Evolutionary conservation across 2,797 vertebrate genomes (phyloP), one percentile per base, ranked within the genome.

Genomic region (Phoeniculus purpureus): DNA sequence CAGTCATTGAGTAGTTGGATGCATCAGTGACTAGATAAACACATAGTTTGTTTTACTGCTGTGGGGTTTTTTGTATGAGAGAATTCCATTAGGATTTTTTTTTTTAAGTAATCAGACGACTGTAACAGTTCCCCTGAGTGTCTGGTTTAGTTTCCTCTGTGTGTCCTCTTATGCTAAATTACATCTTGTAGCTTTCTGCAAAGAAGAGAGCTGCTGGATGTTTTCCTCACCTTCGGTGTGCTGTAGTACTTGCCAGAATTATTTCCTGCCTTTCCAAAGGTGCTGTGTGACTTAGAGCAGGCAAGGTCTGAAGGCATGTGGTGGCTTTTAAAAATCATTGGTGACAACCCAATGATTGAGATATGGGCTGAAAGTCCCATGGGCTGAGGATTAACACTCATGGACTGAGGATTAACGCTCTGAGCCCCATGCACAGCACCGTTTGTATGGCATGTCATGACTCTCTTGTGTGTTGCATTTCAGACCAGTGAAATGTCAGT

Each of bases 131-230:
- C 71, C 81, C 80, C n/a, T 17, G 77, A 72, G 74, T 55, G 88
- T 86, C 77, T 93, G 66, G 59, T 90, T 92, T 84, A 75, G 78
- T 72, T 95, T 88, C 67, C 86, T 86, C 55, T 81, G 20, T 81
- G 19, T 84, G 34, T 86, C 88, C 84, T 76, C 48, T 65, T 37
- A 3, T 86, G n/a, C 47, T 90, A 90, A 90, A 79, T 94, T 48
- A 56, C 0, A 5, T 65, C 74, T 72, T 40, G 18, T 20, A 81
- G 26, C 31, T 65, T 85, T 85, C 61, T 48, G 27, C 22, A 45
- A 62, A 82, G 61, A 71, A 50, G 47, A 27, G 32, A 65, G 25
- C 12, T 3, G 20, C 23, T 27, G 37, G 37, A 12, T 23, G 15
- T 71, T 78, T 25, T 82, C 26, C 22, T 80, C 40, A 72, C 23